Base-by-base conservation (phyloP, 2,113 vertebrate species). In the Amia ocellicauda region DNA sequence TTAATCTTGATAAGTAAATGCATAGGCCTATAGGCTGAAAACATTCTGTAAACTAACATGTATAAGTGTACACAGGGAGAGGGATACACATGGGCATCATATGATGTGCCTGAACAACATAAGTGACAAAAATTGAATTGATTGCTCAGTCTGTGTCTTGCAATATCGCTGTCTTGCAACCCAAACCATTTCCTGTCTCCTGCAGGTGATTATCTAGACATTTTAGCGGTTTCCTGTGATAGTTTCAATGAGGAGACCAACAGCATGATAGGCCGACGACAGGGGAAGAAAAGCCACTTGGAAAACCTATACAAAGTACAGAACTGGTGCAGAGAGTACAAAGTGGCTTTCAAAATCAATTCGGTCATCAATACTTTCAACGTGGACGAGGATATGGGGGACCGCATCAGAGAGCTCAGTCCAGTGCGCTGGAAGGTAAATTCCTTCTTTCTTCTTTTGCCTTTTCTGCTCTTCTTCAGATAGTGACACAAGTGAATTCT, bases 321-420 rank as follows among this genome's bases (percentile, higher is more conserved):
- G 8, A 63, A 7, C 5, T 98, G 96, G 95, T 97, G 95, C 69
- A 71, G 54, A 10, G 69, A 93, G 0, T 93, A 97, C 22, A 85
- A 79, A 62, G 93, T 98, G 65, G 95, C 95, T 2, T 97, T 98
- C 82, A 98, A 98, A 77, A 90, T 98, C 71, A 98, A 98, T 64
- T 96, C 96, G 0, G 96, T 98, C 57, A 91, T 98, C 69, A 98
- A 96, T 74, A 91, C 84, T 22, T 98, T 92, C 78, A 98, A 98
- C 1, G 47, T 92, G 23, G 86, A 94, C 0, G 94, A 98, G 73
- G 92, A 98, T 58, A 96, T 98, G 94, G 78, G 68, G 0, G 84
- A 92, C 1, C 66, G 87, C 40, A 94, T 98, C 58, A 55, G 31
- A 9, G 65, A 70, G 3, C 87, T 98, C 8, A 91, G 78, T 66